Conservation (phyloP, 1,140 invertebrate genomes). For the Drosophila bifasciata region DNA sequence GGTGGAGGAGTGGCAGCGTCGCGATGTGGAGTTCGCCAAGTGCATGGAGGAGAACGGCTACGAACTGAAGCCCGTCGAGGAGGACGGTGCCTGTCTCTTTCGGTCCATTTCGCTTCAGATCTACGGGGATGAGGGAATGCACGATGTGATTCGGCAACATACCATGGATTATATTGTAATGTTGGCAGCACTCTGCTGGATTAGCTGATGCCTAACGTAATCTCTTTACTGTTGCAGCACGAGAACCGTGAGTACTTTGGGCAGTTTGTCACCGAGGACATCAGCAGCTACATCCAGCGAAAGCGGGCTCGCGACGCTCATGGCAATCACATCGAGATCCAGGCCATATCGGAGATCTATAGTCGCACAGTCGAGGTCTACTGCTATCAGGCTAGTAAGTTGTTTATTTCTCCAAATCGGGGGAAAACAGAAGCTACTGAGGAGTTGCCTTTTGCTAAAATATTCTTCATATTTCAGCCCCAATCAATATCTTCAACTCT, state of each 20-base stretch:
- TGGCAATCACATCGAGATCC: conserved; percentile 97
- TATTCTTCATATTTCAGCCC: conserved; percentile 86
- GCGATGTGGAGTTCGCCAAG: conserved; percentile 89
- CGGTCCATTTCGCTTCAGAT: conserved; percentile 96
- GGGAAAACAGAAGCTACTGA: not conserved
- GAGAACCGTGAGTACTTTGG: conserved; percentile 96
- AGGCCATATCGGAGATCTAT: conserved; percentile 96
- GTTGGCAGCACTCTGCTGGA: conserved; percentile 14
- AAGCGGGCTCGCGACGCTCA: conserved; percentile 92
- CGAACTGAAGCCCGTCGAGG: conserved; percentile 94
- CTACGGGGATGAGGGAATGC: conserved; percentile 97
- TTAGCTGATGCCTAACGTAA: no score
- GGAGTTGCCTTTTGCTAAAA: not conserved
- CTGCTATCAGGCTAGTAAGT: conserved; percentile 92
- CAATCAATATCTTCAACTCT: conserved; percentile 95
- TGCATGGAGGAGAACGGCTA: conserved; percentile 89
- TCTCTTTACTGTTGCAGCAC: conserved; percentile 42
- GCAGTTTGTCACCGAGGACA: conserved; percentile 97
- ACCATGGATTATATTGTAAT: conserved; percentile 97
- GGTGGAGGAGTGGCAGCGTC: conserved; percentile 87
- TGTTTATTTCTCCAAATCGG: not conserved
- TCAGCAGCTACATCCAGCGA: conserved; percentile 92
- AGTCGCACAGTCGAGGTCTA: conserved; percentile 97
- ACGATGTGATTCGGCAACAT: conserved; percentile 91
- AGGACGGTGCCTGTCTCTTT: conserved; percentile 97